Conservation (phyloP, 2,797 vertebrate genomes). For the Crocodylus rhombifer region DNA sequence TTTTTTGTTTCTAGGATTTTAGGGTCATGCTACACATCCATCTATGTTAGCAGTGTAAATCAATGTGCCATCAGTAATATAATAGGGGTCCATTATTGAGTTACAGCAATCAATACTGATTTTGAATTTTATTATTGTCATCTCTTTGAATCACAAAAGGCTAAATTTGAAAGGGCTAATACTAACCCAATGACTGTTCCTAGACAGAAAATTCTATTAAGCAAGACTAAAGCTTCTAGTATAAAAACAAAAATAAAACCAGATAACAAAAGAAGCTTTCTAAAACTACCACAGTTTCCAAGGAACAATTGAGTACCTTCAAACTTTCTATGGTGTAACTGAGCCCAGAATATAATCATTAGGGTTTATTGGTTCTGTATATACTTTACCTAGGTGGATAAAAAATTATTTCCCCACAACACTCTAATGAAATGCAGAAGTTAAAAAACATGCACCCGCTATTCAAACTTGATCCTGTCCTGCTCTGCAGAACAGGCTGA, state of each 20-base stretch:
- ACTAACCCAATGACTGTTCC: not conserved
- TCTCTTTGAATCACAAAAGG: conserved; percentile 47
- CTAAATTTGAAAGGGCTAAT: conserved; percentile 11
- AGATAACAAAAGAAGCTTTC: not conserved
- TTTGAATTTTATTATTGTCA: conserved; percentile 74
- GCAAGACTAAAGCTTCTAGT: not conserved
- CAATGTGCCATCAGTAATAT: conserved; percentile 80
- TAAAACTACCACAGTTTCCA: not conserved
- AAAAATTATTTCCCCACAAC: not conserved
- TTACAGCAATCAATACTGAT: conserved; percentile 82
- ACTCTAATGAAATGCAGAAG: not conserved
- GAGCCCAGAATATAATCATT: fast-evolving
- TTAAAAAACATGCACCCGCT: too few relatives aligned
- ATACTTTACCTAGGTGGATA: not conserved
- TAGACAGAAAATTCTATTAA: not conserved
- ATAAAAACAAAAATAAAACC: not conserved
- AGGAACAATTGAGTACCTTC: not conserved
- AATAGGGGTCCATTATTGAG: conserved; percentile 79
- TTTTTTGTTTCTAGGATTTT: not conserved
- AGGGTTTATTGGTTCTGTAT: not conserved
- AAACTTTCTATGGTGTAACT: not conserved
- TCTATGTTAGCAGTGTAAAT: conserved; percentile 71
- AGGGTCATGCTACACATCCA: conserved; percentile 33
- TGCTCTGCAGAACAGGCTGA: too few relatives aligned
- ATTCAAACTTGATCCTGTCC: too few relatives aligned